Percentiles rank a stretch among this genome's conserved stretches.
phyloP scores from a whole-genome alignment of 1,140 invertebrate genomes.

The Aphis craccivora region DNA sequence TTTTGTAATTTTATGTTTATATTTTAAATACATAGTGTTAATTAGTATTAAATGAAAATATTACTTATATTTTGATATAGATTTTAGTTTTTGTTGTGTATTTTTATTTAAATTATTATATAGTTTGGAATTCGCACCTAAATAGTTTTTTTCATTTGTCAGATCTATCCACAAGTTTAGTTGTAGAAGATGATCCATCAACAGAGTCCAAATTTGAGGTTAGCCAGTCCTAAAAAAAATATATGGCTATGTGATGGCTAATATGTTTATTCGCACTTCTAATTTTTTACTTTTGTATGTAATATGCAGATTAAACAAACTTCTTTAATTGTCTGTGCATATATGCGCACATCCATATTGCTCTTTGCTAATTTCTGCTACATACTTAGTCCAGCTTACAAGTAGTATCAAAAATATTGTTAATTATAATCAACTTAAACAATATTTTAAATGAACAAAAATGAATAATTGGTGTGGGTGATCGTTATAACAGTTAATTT shows the following conservation, averaged over 20 bases:
- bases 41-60: neutral
- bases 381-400: constrained; percentile 36
- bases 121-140: constrained; percentile 44
- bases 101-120: constrained; percentile 26
- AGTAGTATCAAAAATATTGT: constrained; percentile 33
- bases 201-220: constrained; percentile 49
- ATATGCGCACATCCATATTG: constrained; percentile 6
- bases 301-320: constrained; percentile 25
- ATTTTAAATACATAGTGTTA: neutral
- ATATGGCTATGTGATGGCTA: constrained; percentile 46
- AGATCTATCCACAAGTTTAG: constrained; percentile 56
- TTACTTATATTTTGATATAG: neutral
- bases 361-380: constrained; percentile 50
- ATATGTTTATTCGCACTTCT: neutral
- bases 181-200: constrained; percentile 55
- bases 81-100: constrained; percentile 23
- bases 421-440: neutral
- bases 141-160: constrained; percentile 57
- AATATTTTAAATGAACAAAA: neutral
- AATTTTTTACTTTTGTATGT: constrained; percentile 22
- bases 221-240: constrained; percentile 36
- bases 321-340: constrained; percentile 40
- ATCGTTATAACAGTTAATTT: constrained; percentile 12
- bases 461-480: constrained; percentile 43
- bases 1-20: neutral